Conservation (phyloP, 1,140 invertebrate genomes). For the Matsumurasca onukii region DNA sequence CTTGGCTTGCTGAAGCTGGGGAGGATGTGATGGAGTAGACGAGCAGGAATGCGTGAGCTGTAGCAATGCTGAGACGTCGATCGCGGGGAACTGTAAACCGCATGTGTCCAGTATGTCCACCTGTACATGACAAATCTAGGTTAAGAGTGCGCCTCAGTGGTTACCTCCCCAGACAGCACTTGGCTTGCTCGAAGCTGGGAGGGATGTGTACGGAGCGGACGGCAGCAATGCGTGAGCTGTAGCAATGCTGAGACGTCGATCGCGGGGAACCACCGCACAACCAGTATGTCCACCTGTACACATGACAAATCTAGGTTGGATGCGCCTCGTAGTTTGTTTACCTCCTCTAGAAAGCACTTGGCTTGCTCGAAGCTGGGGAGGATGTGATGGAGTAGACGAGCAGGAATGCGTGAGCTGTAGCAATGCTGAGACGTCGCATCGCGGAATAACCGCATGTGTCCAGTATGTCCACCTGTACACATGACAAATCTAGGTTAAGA, state of each 20-base stretch:
- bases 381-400: constrained; percentile 87
- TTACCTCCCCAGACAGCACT: no score
- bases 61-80: constrained; percentile 81
- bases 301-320: no score
- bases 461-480: constrained; percentile 73
- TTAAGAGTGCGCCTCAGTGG: no score
- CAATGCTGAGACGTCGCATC: constrained; percentile 82
- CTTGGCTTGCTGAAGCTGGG: constrained; percentile 74
- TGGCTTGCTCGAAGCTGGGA: constrained; percentile 57
- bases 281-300: constrained; percentile 82
- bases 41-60: constrained; percentile 87
- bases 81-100: constrained; percentile 90
- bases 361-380: constrained; percentile 62
- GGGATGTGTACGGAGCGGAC: constrained; percentile 82
- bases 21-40: constrained; percentile 79
- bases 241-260: constrained; percentile 81
- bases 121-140: constrained; percentile 47
- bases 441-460: constrained; percentile 87
- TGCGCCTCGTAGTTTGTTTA: no score
- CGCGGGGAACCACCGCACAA: constrained; percentile 84
- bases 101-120: constrained; percentile 88
- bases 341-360: constrained; percentile 83
- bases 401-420: constrained; percentile 84
- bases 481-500: no score
- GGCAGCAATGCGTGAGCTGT: constrained; percentile 88